Base-by-base conservation (phyloP, 2,888 invertebrate species). In the Troides helena region DNA sequence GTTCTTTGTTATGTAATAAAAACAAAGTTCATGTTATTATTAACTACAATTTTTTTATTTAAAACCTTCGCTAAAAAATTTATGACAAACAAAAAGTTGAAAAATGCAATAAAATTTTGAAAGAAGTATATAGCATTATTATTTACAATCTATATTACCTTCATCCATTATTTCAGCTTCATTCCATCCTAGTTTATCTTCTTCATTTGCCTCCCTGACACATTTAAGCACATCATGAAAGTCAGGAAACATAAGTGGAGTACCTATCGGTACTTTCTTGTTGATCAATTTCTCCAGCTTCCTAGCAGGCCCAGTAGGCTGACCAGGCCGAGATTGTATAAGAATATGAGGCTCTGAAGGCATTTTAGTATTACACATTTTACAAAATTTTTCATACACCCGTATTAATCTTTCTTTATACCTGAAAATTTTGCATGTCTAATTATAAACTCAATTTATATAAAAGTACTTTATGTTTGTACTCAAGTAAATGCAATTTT, bases 321-420 rank as follows among this genome's bases (percentile, higher is more conserved):
- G 85, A 0, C 92, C 89, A 0, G 84, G 86, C 3, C 88, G 79
- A 7, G 86, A 78, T 17, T 90, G 88, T 25, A 93, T 79, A 39
- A 84, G 81, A 4, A 92, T 80, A 1, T 85, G 85, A 8, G 91
- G 88, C 71, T 92, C 91, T 0, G 91, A 90, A 0, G 90, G 91
- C 88, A 91, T 86, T 76, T 88, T 90, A 0, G 89, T 89, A 60
- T 94, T 94, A 0, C 94, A 94, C 74, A 95, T 78, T 80, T 95
- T 94, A 84, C 95, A 95, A 74, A 95, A 93, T 81, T 94, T 94
- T n/a, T 94, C 93, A 73, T 93, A 89, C 0, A 93, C 90, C 14
- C 88, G 81, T 10, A 91, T 85, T 81, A 93, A 85, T 72, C 93
- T 85, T 68, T 89, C 88, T 76, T 93, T 91, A 73, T 93, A 93